A percentile compares a stretch with the other conserved stretches of the same genome.
Evolutionary conservation across 2,888 invertebrate genomes (phyloP).

Genomic region (Theristus sp.): DNA sequence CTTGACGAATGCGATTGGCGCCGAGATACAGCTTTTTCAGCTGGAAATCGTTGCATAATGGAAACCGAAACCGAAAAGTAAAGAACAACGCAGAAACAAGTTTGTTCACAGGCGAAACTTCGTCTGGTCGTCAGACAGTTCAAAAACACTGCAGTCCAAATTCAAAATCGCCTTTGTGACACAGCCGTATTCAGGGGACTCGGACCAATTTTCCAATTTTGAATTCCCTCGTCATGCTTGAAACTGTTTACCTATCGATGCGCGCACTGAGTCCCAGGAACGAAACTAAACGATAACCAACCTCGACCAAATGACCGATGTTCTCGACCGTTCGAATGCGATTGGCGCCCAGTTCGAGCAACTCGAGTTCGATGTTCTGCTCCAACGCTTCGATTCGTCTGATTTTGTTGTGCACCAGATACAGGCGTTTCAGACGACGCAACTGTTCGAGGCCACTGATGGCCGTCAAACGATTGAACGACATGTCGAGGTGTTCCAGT

Average conservation of each 20-base stretch:
- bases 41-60: background rate
- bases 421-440: conserved; percentile 26
- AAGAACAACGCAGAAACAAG: too few relatives aligned
- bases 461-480: background rate
- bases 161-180: too few relatives aligned
- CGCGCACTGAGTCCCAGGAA: too few relatives aligned
- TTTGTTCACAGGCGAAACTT: too few relatives aligned
- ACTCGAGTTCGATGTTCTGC: conserved; percentile 50
- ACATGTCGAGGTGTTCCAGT: background rate
- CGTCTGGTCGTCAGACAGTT: too few relatives aligned
- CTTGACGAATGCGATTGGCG: background rate
- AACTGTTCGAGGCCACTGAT: conserved; percentile 28
- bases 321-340: conserved; percentile 36
- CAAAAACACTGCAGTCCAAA: too few relatives aligned
- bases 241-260: too few relatives aligned
- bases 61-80: too few relatives aligned
- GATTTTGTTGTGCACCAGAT: conserved; percentile 34
- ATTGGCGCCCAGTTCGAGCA: conserved; percentile 82
- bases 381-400: conserved; percentile 28
- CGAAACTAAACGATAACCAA: too few relatives aligned
- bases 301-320: background rate
- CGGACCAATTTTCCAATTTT: too few relatives aligned
- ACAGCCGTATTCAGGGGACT: too few relatives aligned
- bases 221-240: too few relatives aligned
- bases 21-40: background rate